Evolutionary conservation across 2,113 vertebrate genomes (phyloP), one percentile per base, ranked within the genome.

Genomic region (Vidua macroura): DNA sequence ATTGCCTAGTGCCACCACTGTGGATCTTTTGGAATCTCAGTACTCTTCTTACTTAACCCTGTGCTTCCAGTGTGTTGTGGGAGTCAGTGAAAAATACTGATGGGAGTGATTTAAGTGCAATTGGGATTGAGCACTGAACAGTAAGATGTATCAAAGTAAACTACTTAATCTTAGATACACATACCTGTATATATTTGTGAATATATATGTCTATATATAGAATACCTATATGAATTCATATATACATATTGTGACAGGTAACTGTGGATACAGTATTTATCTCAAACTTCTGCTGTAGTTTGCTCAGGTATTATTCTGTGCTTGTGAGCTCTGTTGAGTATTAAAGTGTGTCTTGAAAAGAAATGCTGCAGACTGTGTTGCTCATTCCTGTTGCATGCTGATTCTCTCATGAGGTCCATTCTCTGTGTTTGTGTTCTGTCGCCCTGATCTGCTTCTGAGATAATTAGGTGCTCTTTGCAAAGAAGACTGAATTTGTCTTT

Each of bases 211-310:
- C 14, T 14, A 15, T n/a, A 33, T 37, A 37, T 28, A 24, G 6
- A 78, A 51, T 43, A 18, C 2, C 20, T 76, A 18, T 0, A 24
- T 56, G 31, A 48, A 37, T 68, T 21, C 14, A 31, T 44, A 7
- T 30, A 22, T 31, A 43, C 1, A 3, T 43, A 14, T 48, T 35
- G 11, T 62, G 78, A 7, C 24, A 69, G 39, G 5, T 83, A 55
- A 49, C 20, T 0, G 0, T 43, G 44, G 16, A 15, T 78, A 25
- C 63, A 0, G 0, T 68, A 24, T 86, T 63, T 90, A 27, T 92
- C n/a, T 78, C 41, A 79, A 15, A 53, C 28, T 53, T 81, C 25
- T 68, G 15, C 73, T 93, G 49, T 64, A 37, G 41, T 79, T 79
- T 91, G 22, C n/a, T 86, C 37, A 78, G 76, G 68, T 93, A 5